Evolutionary conservation across 2,113 vertebrate genomes (phyloP).

Genomic region (Microtus montanus): DNA sequence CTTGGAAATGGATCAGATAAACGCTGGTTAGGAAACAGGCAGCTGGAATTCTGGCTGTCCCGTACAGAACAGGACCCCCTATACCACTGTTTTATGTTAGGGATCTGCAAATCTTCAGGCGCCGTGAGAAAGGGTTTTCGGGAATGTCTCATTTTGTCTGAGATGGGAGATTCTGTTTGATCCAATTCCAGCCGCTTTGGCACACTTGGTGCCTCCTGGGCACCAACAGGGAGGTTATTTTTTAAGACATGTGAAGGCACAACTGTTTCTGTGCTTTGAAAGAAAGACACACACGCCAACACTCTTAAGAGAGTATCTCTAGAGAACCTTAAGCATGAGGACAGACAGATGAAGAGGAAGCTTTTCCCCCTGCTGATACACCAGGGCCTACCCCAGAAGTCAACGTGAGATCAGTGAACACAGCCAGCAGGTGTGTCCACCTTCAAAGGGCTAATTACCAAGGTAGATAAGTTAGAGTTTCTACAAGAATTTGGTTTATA

Average conservation of each 20-base stretch:
- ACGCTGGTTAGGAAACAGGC: constrained; percentile 40
- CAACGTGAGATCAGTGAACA: not conserved
- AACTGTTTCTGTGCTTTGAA: not conserved
- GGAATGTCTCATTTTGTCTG: not conserved
- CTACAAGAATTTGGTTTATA: constrained; percentile 1
- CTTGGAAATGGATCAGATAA: constrained; percentile 37
- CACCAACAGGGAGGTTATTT: not conserved
- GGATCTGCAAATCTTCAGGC: not conserved
- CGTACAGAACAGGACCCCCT: not conserved
- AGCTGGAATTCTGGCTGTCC: not conserved
- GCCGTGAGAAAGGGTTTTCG: not conserved
- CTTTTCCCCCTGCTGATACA: not conserved
- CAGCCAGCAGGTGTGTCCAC: not conserved
- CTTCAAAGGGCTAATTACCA: not conserved
- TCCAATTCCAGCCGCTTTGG: not conserved
- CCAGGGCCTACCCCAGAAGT: not conserved
- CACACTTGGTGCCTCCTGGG: not conserved
- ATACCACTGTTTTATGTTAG: not conserved
- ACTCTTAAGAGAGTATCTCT: not conserved
- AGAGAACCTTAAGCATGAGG: not conserved
- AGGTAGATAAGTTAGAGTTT: not conserved
- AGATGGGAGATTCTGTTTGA: not conserved
- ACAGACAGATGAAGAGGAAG: not conserved
- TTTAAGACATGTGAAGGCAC: not conserved
- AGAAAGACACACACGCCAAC: not conserved